Evolutionary conservation across 2,113 vertebrate genomes (phyloP), one percentile per base, ranked within the genome.

Genomic region (Chaetodon auriga): DNA sequence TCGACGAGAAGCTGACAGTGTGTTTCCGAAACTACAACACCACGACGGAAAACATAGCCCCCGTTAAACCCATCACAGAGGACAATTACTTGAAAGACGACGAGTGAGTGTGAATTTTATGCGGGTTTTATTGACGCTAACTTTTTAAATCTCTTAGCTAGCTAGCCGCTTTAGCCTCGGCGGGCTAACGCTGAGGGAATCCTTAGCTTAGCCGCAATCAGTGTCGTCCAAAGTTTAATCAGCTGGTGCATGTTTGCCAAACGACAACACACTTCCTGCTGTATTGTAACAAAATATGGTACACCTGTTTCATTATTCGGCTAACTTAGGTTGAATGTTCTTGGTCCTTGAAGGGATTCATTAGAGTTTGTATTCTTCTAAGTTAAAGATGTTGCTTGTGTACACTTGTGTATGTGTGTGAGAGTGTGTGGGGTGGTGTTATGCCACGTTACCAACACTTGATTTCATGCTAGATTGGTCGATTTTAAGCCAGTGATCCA

Each of bases 1-100:
- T 99, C 90, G 96, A 97, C 75, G 96, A 97, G 83, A 97, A 96
- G 93, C 94, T 99, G 74, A 97, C 95, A 7, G 94, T 97, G 48
- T 99, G 97, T 79, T 99, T 99, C 88, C 96, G 96, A 72, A 95
- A 95, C 75, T 93, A 95, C 58, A 94, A 95, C 93, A 90, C 93
- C 46, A 51, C 93, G 16, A 93, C 94, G 16, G 96, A 96, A 55
- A 95, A 93, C 93, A 96, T 95, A 15, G 95, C 94, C 14, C 96
- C 95, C 10, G 91, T 96, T 35, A 95, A 95, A 89, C 96, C 97
- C 68, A 97, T 99, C 82, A 96, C 96, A 0, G 97, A 99, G 92
- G 94, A 96, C 43, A 96, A 92, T 87, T 95, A 96, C 61, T 88
- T 98, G 87, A 97, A 96, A 86, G 95, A 97, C 78, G 98, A 99